A percentile compares a stretch with the other conserved stretches of the same genome.
Evolutionary conservation across 2,113 vertebrate species (phyloP).

Genomic region (Herpetotheres cachinnans): DNA sequence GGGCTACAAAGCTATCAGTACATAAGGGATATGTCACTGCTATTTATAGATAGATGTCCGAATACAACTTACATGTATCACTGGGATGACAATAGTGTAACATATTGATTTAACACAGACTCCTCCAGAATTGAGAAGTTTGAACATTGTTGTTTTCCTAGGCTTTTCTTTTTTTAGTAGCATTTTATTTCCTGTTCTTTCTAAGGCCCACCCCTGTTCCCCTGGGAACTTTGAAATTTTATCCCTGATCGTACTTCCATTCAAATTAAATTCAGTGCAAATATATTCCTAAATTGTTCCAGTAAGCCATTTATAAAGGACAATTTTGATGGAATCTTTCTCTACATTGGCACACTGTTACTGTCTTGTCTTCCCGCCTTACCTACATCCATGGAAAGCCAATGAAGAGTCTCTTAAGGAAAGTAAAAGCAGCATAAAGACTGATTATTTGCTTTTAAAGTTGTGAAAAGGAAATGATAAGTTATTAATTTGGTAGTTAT

Average conservation of each 20-base stretch:
- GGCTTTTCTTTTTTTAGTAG: not conserved
- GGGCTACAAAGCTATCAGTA: not conserved
- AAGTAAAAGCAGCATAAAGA: not conserved
- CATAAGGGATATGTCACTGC: not conserved
- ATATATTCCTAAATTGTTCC: not conserved
- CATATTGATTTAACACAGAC: not conserved
- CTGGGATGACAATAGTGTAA: not conserved
- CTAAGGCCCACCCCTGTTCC: not conserved
- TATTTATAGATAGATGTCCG: not conserved
- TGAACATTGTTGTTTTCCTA: not conserved
- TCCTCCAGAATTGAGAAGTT: not conserved
- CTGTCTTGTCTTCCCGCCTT: not conserved
- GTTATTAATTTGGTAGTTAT: not conserved
- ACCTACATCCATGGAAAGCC: too few relatives aligned
- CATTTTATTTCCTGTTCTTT: not conserved
- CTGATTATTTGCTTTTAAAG: not conserved
- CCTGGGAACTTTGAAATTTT: not conserved
- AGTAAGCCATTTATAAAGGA: not conserved
- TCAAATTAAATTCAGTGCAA: not conserved
- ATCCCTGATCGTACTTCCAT: not conserved
- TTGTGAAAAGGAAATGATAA: not conserved
- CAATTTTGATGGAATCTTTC: not conserved
- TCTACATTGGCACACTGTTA: not conserved
- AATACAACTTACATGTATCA: not conserved
- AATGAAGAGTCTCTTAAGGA: not conserved